Evolutionary conservation across 2,797 vertebrate genomes (phyloP).

Genomic region (Vespertilio murinus): DNA sequence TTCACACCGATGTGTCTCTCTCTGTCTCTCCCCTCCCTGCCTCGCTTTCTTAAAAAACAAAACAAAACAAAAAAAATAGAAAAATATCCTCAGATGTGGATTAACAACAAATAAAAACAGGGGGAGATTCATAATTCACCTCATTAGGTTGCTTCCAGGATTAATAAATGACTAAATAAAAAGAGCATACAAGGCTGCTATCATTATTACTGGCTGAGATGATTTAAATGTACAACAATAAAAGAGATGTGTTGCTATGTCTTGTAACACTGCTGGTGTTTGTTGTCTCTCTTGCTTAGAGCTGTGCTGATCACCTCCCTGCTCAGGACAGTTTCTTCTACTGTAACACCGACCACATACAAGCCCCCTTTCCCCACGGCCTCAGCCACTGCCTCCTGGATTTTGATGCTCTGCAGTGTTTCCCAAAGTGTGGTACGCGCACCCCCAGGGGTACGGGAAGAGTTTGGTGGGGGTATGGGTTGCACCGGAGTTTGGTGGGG

Average conservation of each 20-base stretch:
- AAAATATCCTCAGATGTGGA: no score
- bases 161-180: background rate
- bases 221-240: background rate
- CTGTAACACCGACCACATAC: accelerated
- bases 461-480: no score
- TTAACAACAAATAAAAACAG: no score
- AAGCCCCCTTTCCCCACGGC: background rate
- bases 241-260: background rate
- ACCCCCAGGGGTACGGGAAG: no score
- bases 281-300: background rate
- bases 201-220: background rate
- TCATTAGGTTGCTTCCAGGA: background rate
- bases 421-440: no score
- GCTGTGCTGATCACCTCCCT: background rate
- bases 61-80: no score
- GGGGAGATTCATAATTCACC: background rate
- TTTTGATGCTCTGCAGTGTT: no score
- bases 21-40: no score
- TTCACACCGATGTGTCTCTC: no score
- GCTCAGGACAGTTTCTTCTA: background rate
- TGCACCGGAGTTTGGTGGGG: no score
- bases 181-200: background rate
- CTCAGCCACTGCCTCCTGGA: accelerated
- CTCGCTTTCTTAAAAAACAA: no score
- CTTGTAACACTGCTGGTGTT: background rate